These are phyloP conservation scores for Papilio protenor DNA, from an alignment of 2,888 invertebrate genomes.

Conservation along the genomic window DNA sequence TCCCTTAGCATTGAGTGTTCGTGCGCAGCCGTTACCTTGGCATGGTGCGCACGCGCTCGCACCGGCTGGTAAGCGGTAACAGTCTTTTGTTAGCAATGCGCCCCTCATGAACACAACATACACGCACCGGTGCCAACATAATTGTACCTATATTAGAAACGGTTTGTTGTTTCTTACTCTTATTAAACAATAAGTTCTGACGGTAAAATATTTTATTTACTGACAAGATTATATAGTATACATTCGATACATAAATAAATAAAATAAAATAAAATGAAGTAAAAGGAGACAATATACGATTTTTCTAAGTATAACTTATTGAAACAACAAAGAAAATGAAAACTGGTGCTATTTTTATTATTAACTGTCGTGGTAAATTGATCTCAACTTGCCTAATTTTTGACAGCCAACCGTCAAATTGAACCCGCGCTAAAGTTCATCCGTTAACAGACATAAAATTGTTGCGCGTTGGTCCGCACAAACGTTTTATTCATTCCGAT, in stretches of 20 bases:
- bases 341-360: background rate
- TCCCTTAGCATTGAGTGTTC: background rate
- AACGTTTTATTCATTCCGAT: background rate
- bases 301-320: too few relatives aligned
- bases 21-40: background rate
- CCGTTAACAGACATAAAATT: conserved; percentile 48
- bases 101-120: background rate
- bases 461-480: conserved; percentile 18
- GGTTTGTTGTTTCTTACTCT: background rate
- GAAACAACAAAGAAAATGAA: background rate
- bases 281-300: too few relatives aligned
- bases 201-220: too few relatives aligned
- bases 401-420: conserved; percentile 42
- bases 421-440: conserved; percentile 43
- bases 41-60: background rate
- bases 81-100: background rate
- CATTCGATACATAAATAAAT: too few relatives aligned
- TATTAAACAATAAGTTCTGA: background rate
- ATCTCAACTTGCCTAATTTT: too few relatives aligned
- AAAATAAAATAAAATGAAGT: too few relatives aligned
- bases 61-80: background rate
- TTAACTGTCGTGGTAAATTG: background rate
- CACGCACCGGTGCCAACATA: background rate
- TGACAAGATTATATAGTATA: too few relatives aligned
- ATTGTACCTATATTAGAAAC: background rate